Conservation (phyloP, 2,113 vertebrate genomes). For the Syngnathus scovelli region DNA sequence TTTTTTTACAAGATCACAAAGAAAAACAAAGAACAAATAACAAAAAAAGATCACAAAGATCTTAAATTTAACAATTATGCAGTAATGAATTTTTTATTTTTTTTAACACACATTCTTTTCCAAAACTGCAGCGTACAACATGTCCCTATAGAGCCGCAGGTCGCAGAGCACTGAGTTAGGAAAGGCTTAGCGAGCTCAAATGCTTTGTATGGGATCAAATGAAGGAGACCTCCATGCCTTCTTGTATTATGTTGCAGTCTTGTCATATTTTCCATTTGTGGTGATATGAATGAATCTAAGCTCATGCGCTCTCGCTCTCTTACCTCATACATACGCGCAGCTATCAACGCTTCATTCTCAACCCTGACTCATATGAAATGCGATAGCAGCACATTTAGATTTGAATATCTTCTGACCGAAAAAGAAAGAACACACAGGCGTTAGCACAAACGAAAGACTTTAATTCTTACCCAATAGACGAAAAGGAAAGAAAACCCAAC, state of each 20-base stretch:
- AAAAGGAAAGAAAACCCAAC: conserved; percentile 19
- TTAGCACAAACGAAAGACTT: conserved; percentile 58
- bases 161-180: too few species aligned
- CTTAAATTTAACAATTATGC: too few species aligned
- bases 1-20: too few species aligned
- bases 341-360: not conserved
- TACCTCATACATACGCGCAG: not conserved
- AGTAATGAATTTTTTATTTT: too few species aligned
- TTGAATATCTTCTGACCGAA: not conserved
- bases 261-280: conserved; percentile 9
- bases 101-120: too few species aligned
- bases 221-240: not conserved
- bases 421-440: not conserved
- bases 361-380: conserved; percentile 9
- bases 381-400: conserved; percentile 13
- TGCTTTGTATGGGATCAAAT: too few species aligned
- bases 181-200: too few species aligned
- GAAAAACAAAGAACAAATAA: too few species aligned
- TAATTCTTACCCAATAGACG: conserved; percentile 56
- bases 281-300: conserved; percentile 6
- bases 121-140: too few species aligned
- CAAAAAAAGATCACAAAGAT: too few species aligned
- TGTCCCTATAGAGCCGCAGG: too few species aligned
- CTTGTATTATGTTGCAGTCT: not conserved
- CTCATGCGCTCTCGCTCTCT: not conserved